Conservation (phyloP, 92 coral and sea anemone species). For the Phenganax subtilis region DNA sequence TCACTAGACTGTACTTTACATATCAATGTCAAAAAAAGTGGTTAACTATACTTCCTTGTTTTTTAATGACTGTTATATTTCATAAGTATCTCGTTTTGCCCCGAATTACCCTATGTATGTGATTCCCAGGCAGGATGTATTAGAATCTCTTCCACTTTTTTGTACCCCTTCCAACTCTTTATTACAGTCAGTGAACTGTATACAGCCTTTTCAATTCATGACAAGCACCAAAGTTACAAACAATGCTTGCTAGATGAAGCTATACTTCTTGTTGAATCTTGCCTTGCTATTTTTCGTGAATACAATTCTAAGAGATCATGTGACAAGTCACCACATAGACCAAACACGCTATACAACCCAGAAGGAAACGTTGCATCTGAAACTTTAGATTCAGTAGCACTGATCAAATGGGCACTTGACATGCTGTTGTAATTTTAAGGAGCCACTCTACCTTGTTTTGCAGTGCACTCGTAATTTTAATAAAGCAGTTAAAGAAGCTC, state of each 20-base stretch:
- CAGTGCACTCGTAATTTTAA: constrained; percentile 31
- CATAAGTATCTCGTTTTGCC: too few species aligned
- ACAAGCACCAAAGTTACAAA: constrained; percentile 35
- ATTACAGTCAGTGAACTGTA: constrained; percentile 35
- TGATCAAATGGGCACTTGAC: constrained; percentile 42
- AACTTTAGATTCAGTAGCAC: constrained; percentile 33
- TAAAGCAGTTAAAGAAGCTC: constrained; percentile 24
- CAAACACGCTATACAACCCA: constrained; percentile 40
- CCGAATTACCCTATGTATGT: constrained; percentile 12
- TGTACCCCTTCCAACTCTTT: constrained; percentile 30
- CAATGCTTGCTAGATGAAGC: constrained; percentile 15
- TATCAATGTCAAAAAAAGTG: too few species aligned
- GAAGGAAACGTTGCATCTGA: constrained; percentile 40
- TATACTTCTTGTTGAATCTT: background rate
- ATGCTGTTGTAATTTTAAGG: constrained; percentile 56
- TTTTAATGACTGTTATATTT: too few species aligned
- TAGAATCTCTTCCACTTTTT: constrained; percentile 37
- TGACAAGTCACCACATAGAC: background rate
- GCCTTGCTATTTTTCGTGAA: background rate
- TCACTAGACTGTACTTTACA: too few species aligned
- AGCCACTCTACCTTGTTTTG: constrained; percentile 30
- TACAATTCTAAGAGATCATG: background rate
- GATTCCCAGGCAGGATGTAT: constrained; percentile 41
- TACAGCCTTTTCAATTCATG: constrained; percentile 41
- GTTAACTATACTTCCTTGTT: too few species aligned